Percentiles rank a stretch among this genome's conserved stretches.
phyloP scores from a whole-genome alignment of 2,113 vertebrate species.

The Gadus macrocephalus region DNA sequence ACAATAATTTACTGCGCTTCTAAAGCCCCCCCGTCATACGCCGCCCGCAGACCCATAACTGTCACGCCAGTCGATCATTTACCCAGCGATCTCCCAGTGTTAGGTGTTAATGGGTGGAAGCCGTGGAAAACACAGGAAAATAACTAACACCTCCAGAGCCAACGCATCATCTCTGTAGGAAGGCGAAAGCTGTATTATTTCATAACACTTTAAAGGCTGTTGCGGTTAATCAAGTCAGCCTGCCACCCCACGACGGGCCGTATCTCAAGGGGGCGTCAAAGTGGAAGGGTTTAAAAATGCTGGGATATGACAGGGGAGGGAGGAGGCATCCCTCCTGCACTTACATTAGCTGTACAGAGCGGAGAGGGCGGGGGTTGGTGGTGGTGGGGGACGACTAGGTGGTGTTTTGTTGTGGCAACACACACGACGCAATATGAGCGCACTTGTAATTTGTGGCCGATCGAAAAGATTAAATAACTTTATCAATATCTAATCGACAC shows the following conservation, averaged over 20 bases:
- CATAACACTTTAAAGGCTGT: conserved; percentile 66
- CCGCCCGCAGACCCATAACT: conserved; percentile 76
- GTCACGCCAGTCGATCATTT: conserved; percentile 78
- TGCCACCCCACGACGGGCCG: conserved; percentile 50
- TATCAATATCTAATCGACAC: neutral
- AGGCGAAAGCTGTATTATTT: conserved; percentile 60
- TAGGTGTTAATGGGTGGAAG: conserved; percentile 73
- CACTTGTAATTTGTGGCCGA: neutral
- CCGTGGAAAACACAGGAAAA: conserved; percentile 68
- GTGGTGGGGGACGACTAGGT: conserved; percentile 6
- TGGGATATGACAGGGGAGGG: conserved; percentile 48
- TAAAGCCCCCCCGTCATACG: conserved; percentile 73
- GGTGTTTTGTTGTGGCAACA: conserved; percentile 42
- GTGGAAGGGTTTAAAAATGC: conserved; percentile 62
- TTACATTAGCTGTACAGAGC: conserved; percentile 56
- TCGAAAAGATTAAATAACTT: no score
- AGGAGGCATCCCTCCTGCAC: conserved; percentile 49
- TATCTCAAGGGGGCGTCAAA: conserved; percentile 59
- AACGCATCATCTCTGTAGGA: conserved; percentile 61
- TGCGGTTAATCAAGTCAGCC: conserved; percentile 69
- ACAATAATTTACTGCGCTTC: conserved; percentile 75
- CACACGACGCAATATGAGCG: conserved; percentile 28
- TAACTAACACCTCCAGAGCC: conserved; percentile 70
- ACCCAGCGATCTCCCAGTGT: conserved; percentile 73
- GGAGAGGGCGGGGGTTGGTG: conserved; percentile 32